Evolutionary conservation across 2,113 vertebrate species (phyloP).

Genomic region (Melierax canorus): DNA sequence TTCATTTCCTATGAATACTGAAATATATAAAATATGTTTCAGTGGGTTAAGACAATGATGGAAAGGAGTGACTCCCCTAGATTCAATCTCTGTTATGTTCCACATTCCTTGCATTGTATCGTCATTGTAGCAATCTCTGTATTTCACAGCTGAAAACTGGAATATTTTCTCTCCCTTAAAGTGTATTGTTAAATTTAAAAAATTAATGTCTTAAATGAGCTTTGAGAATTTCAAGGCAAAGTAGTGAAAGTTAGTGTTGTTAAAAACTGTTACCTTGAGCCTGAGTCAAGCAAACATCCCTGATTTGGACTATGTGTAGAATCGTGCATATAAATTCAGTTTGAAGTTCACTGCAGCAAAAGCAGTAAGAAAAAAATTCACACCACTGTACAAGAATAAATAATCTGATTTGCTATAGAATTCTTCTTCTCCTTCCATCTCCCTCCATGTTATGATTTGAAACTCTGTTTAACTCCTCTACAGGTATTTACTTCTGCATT

Average conservation of each 20-base stretch:
- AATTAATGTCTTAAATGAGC: not conserved
- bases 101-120: not conserved
- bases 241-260: not conserved
- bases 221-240: not conserved
- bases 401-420: not conserved
- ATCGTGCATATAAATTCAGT: not conserved
- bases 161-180: not conserved
- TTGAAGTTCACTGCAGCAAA: not conserved
- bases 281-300: not conserved
- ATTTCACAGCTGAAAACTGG: not conserved
- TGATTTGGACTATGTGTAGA: not conserved
- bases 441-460: constrained; percentile 11
- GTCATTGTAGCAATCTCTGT: not conserved
- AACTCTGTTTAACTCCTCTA: constrained; percentile 47
- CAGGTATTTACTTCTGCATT: constrained; percentile 61
- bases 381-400: not conserved
- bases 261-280: not conserved
- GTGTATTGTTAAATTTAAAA: not conserved
- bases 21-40: not conserved
- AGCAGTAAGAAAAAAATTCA: not conserved
- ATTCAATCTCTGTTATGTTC: not conserved
- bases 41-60: not conserved
- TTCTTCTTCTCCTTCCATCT: not conserved
- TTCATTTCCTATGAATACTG: not conserved
- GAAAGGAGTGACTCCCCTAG: not conserved